Evolutionary conservation across 2,113 vertebrate genomes (phyloP), one percentile per base, ranked within the genome.

Genomic region (Hyaena hyaena): DNA sequence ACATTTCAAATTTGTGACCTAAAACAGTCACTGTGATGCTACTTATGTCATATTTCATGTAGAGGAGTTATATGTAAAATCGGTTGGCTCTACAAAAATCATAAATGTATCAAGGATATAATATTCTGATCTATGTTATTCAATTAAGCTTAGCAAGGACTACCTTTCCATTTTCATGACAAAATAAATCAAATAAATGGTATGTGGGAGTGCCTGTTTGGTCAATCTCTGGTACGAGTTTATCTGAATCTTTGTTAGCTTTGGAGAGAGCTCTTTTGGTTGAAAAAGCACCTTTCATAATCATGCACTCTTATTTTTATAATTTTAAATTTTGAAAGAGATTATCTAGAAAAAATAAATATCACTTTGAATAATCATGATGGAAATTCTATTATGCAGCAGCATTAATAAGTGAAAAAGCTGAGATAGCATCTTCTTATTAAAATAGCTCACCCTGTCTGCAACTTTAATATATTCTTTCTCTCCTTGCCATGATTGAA

Each of bases 161-260:
- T 88, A 81, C 58, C 65, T 95, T 95, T 97, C 53, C 76, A 88
- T 92, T 94, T 95, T 90, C 71, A 90, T 45, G 39, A 87, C 90
- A 85, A 89, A 97, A 96, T 97, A 80, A 97, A 97, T 97, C 92
- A 97, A 96, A 90, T 77, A 90, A 97, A 93, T 79, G 94, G 35
- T 28, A 94, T 71, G 10, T 24, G 81, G 71, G 39, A 68, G 5
- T 69, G 14, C 9, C 39, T 79, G 21, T 48, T 91, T 80, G 31
- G 53, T 92, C 61, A 73, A 17, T 81, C n/a, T 81, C 69, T 79
- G 17, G 12, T 31, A 87, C 6, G 80, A 93, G 39, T 96, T 90
- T 93, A 94, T 95, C 88, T 88, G 24, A 90, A 73, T 76, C 69
- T 84, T 31, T 88, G 55, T 81, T 96, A 93, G n/a, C 63, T 96